phyloP scores from a whole-genome alignment of 2,888 invertebrate species.

The Hypomecis atomaria region DNA sequence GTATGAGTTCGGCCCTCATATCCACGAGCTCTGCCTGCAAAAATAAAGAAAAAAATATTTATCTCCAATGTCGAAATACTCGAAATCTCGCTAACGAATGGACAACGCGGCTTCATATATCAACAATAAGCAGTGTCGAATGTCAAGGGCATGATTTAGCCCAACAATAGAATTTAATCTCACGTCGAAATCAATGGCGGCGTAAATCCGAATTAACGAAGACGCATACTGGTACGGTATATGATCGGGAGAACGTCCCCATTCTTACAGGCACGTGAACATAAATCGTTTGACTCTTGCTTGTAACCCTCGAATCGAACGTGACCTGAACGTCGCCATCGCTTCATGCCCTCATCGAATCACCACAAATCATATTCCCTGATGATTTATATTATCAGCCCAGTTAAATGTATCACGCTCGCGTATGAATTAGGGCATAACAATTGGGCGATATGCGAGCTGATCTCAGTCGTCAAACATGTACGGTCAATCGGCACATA shows the following conservation, averaged over 20 bases:
- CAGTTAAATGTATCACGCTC: conserved; percentile 39
- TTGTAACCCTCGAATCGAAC: conserved; percentile 47
- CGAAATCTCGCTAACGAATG: conserved; percentile 51
- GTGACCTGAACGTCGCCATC: conserved; percentile 34
- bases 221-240: conserved; percentile 27
- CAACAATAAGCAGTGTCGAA: conserved; percentile 66
- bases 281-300: conserved; percentile 73
- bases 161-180: conserved; percentile 71
- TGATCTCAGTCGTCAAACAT: conserved; percentile 40
- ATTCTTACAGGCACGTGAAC: conserved; percentile 51
- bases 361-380: conserved; percentile 43
- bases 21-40: conserved; percentile 91
- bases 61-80: conserved; percentile 48
- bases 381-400: conserved; percentile 44
- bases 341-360: conserved; percentile 42
- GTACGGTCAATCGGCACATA: conserved; percentile 37
- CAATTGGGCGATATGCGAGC: conserved; percentile 42
- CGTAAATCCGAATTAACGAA: conserved; percentile 72
- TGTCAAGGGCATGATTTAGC: conserved; percentile 61
- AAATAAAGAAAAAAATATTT: conserved; percentile 52
- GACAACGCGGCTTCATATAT: conserved; percentile 59
- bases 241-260: conserved; percentile 20
- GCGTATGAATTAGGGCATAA: conserved; percentile 42
- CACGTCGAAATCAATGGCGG: conserved; percentile 59
- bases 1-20: conserved; percentile 89